Evolutionary conservation across 2,888 invertebrate genomes (phyloP).

Genomic region (Drosophila maculinotata): DNA sequence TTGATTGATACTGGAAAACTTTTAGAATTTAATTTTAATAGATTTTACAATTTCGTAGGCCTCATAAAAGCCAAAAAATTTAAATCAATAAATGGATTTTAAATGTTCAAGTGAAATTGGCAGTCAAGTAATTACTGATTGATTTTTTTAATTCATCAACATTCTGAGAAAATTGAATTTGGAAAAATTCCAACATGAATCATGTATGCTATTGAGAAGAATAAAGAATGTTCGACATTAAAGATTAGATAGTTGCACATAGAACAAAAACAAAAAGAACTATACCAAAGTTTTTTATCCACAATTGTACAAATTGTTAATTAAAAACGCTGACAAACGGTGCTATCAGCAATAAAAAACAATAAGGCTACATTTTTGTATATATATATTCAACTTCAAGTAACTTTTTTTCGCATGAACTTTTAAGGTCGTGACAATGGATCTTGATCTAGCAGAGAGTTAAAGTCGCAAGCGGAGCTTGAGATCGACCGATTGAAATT

Average conservation of each 20-base stretch:
- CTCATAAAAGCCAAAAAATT: too few species aligned
- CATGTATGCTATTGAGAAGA: constrained; percentile 1
- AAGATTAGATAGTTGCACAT: constrained; percentile 38
- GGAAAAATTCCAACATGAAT: neutral
- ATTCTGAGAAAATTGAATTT: neutral
- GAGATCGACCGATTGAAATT: constrained; percentile 39
- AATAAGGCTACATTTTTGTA: too few species aligned
- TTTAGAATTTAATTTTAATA: too few species aligned
- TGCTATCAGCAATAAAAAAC: constrained; percentile 20
- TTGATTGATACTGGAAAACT: too few species aligned
- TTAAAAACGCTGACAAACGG: constrained; percentile 29
- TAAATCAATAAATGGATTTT: constrained; percentile 1
- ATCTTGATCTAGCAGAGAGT: constrained; percentile 46
- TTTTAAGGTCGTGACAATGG: constrained; percentile 74
- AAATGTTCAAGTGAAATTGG: constrained; percentile 9
- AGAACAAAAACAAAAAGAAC: neutral
- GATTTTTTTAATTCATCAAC: neutral
- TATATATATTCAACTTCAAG: too few species aligned
- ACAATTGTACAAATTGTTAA: constrained; percentile 33
- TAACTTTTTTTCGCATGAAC: constrained; percentile 56
- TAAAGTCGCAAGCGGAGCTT: constrained; percentile 9
- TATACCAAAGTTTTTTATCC: neutral
- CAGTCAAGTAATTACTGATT: constrained; percentile 5
- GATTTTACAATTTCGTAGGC: too few species aligned
- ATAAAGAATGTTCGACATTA: constrained; percentile 9